Evolutionary conservation across 2,113 vertebrate genomes (phyloP).

Genomic region (Oxyura jamaicensis): DNA sequence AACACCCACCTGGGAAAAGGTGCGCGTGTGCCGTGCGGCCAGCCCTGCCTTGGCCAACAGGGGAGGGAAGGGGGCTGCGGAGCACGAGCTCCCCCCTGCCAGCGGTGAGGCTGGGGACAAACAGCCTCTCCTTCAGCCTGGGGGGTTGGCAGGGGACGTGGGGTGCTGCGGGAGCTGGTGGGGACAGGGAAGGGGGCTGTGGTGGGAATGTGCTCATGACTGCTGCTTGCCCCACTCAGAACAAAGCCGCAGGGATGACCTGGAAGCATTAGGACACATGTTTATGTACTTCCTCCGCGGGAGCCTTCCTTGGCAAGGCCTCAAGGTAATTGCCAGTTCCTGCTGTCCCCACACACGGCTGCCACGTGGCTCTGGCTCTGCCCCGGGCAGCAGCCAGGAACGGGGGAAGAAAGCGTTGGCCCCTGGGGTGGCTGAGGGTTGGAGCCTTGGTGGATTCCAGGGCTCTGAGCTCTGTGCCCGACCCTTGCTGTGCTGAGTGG

Average conservation of each 20-base stretch:
- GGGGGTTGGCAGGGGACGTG: not conserved
- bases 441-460: too few relatives aligned
- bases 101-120: not conserved
- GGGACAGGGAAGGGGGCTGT: not conserved
- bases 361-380: not conserved
- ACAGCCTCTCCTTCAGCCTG: not conserved
- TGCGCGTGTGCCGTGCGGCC: not conserved
- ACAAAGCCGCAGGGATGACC: slow-evolving; percentile 95
- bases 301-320: slow-evolving; percentile 97
- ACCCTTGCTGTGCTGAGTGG: not conserved
- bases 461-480: not conserved
- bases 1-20: slow-evolving; percentile 98
- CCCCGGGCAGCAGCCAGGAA: not conserved
- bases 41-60: not conserved
- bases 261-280: slow-evolving; percentile 98
- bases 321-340: slow-evolving; percentile 83
- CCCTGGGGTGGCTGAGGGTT: not conserved
- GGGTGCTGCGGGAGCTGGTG: not conserved
- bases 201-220: fast-evolving
- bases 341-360: not conserved
- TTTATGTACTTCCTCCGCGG: slow-evolving; percentile 98
- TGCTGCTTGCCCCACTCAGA: slow-evolving; percentile 74
- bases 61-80: not conserved
- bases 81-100: not conserved
- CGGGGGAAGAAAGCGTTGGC: not conserved